A percentile compares a stretch with the other conserved stretches of the same genome.
phyloP scores from a whole-genome alignment of 2,888 invertebrate genomes.

The Papilio gigon region DNA sequence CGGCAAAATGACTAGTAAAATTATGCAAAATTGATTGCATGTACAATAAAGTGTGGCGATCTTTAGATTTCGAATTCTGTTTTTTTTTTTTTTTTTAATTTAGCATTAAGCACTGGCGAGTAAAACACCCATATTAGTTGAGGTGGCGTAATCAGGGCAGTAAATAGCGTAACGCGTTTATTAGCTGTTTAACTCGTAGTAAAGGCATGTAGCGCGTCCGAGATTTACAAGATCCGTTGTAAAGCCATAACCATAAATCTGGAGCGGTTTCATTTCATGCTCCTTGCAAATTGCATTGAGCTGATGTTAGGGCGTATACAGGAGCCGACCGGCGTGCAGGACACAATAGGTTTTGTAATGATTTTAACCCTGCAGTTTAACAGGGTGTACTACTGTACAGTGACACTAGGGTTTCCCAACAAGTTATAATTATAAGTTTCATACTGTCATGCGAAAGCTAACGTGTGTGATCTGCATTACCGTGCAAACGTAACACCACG shows the following conservation, averaged over 20 bases:
- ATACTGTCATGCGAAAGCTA: not conserved
- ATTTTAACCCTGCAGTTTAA: not conserved
- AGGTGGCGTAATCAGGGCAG: not conserved
- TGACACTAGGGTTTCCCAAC: not conserved
- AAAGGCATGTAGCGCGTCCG: constrained; percentile 18
- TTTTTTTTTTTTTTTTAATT: not conserved
- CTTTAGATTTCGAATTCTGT: not conserved
- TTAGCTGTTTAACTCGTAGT: constrained; percentile 33
- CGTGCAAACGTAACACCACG: not conserved
- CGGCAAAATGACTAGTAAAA: not conserved
- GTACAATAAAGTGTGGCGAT: not conserved
- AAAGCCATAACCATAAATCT: constrained; percentile 35
- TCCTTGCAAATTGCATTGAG: constrained; percentile 51
- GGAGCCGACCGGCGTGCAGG: constrained; percentile 39
- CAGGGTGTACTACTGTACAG: not conserved
- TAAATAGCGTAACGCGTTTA: constrained; percentile 26
- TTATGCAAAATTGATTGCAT: not conserved
- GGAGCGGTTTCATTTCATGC: constrained; percentile 48
- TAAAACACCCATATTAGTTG: not conserved
- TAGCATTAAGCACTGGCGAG: not conserved
- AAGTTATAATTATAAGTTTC: too few relatives aligned
- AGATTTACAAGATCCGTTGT: constrained; percentile 41
- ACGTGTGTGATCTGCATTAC: not conserved
- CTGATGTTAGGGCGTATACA: constrained; percentile 41
- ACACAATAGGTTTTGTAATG: constrained; percentile 39